phyloP scores from a whole-genome alignment of 2,888 invertebrate genomes.

The Prosapia bicincta region DNA sequence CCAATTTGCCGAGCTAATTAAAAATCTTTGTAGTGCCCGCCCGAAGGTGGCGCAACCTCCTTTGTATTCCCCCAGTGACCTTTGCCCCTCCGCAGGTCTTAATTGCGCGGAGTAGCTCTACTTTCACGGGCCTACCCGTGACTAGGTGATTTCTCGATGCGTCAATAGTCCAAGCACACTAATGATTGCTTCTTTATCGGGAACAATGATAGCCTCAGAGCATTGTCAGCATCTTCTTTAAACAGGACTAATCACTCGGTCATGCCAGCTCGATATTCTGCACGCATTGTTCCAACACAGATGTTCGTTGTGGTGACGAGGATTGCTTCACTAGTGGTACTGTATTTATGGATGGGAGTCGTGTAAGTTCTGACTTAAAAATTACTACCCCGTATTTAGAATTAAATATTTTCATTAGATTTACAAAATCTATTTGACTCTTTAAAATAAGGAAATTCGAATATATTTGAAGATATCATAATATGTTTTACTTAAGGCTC shows the following conservation, averaged over 20 bases:
- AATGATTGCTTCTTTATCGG: neutral
- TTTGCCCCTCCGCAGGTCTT: constrained; percentile 12
- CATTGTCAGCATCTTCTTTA: neutral
- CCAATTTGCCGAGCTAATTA: neutral
- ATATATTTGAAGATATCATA: too few relatives aligned
- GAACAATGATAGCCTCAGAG: neutral
- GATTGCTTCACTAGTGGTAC: too few relatives aligned
- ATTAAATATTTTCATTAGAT: too few relatives aligned
- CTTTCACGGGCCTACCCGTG: constrained; percentile 19
- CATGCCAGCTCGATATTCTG: neutral
- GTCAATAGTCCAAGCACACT: neutral
- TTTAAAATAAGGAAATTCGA: too few relatives aligned
- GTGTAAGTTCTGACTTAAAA: too few relatives aligned
- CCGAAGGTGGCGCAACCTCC: neutral
- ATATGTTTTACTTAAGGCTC: too few relatives aligned
- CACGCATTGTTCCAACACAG: neutral
- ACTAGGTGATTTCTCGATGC: neutral
- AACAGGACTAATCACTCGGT: neutral
- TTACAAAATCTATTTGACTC: too few relatives aligned
- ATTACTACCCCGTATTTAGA: too few relatives aligned
- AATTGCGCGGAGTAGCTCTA: constrained; percentile 21
- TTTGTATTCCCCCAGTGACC: constrained; percentile 6
- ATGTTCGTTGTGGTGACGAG: too few relatives aligned
- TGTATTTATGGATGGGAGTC: too few relatives aligned
- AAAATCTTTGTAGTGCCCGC: neutral